Percentiles rank a stretch among this genome's conserved stretches.
phyloP scores from a whole-genome alignment of 2,888 invertebrate genomes.

The Drosophila atripex region DNA sequence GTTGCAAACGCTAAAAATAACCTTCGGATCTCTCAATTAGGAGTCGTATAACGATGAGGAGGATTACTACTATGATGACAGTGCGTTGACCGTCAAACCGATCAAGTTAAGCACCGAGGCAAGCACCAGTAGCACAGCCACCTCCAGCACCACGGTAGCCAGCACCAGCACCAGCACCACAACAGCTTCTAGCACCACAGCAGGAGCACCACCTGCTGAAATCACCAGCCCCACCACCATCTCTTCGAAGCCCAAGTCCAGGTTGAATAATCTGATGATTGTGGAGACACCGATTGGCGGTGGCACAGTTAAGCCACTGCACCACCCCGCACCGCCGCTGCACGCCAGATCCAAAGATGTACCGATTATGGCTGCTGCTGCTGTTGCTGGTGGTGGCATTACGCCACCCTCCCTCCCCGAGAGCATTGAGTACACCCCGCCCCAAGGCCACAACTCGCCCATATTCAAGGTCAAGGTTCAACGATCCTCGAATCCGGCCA shows the following conservation, averaged over 20 bases:
- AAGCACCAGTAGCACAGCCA: constrained; percentile 18
- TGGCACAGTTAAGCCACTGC: constrained; percentile 24
- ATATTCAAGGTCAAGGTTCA: constrained; percentile 75
- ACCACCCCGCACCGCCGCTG: constrained; percentile 39
- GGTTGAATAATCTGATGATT: constrained; percentile 61
- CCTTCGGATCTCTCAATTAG: constrained; percentile 84
- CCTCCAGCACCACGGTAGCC: background rate
- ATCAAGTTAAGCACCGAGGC: constrained; percentile 63
- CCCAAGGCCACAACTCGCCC: constrained; percentile 66
- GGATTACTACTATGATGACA: constrained; percentile 83
- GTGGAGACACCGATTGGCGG: constrained; percentile 54
- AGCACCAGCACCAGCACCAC: constrained; percentile 22
- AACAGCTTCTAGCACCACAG: constrained; percentile 13
- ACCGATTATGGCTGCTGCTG: constrained; percentile 42
- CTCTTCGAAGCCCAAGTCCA: constrained; percentile 54
- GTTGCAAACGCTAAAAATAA: constrained; percentile 67
- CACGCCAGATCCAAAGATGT: constrained; percentile 63
- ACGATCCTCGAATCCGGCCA: constrained; percentile 40
- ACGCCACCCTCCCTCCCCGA: constrained; percentile 16
- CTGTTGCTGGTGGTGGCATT: constrained; percentile 3
- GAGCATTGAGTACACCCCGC: constrained; percentile 60
- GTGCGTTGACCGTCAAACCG: constrained; percentile 82
- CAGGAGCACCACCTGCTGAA: constrained; percentile 31
- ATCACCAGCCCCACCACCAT: constrained; percentile 26
- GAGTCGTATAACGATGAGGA: constrained; percentile 76